Evolutionary conservation across 2,113 vertebrate genomes (phyloP).

Genomic region (Mesocricetus auratus): DNA sequence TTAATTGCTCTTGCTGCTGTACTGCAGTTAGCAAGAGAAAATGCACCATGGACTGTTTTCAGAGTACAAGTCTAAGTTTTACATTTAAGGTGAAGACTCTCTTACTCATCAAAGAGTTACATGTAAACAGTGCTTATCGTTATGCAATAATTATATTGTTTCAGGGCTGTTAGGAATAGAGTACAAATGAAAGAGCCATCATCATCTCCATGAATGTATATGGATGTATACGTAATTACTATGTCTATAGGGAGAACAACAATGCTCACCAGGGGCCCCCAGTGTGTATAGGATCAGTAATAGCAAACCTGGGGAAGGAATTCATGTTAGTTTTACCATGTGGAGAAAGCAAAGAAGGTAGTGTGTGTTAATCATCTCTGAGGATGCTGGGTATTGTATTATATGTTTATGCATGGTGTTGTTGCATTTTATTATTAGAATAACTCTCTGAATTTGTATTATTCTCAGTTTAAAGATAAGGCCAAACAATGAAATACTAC

Average conservation of each 20-base stretch:
- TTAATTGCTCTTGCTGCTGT: slow-evolving; percentile 23
- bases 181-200: not conserved
- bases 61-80: slow-evolving; percentile 1
- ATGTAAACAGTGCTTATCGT: slow-evolving; percentile 40
- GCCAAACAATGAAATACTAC: not conserved
- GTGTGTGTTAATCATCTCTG: not conserved
- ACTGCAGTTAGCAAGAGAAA: slow-evolving; percentile 11
- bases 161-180: slow-evolving; percentile 5
- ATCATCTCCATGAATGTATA: not conserved
- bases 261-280: not conserved
- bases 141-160: slow-evolving; percentile 13
- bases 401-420: not conserved
- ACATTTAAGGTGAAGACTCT: slow-evolving; percentile 29
- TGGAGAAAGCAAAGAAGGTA: not conserved
- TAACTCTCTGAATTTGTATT: not conserved
- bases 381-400: not conserved
- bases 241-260: not conserved
- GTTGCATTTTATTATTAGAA: not conserved
- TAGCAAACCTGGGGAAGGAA: not conserved
- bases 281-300: not conserved
- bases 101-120: slow-evolving; percentile 7
- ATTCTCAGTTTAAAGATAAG: slow-evolving; percentile 24
- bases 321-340: not conserved
- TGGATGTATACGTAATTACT: not conserved
- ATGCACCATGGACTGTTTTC: not conserved